Conservation (phyloP, 2,888 invertebrate genomes). For the Drosophila lacicola region DNA sequence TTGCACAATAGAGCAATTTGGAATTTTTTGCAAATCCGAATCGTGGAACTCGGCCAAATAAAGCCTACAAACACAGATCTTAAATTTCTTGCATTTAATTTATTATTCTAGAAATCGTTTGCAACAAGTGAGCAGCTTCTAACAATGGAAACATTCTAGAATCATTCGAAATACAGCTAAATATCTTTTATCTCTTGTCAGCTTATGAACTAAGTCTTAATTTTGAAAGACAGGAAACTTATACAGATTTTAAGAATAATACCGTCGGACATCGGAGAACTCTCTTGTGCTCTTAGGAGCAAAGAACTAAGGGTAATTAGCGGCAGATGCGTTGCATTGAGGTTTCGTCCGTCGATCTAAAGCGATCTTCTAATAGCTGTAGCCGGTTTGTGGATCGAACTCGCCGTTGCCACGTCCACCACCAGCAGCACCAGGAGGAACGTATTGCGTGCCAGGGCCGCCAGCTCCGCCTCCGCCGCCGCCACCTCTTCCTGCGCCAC, state of each 20-base stretch:
- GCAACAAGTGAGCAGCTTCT: slow-evolving; percentile 6
- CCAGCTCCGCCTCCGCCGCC: slow-evolving; percentile 35
- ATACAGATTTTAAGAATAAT: slow-evolving; percentile 36
- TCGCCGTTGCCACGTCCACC: slow-evolving; percentile 84
- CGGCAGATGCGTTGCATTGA: slow-evolving; percentile 69
- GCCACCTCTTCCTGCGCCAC: slow-evolving; percentile 26
- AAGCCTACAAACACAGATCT: too few species aligned
- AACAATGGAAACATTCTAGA: slow-evolving; percentile 10
- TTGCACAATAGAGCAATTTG: too few species aligned
- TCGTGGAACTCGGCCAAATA: too few species aligned
- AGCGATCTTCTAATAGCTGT: slow-evolving; percentile 84
- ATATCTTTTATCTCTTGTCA: slow-evolving; percentile 10
- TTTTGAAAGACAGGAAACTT: slow-evolving; percentile 35
- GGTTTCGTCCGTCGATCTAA: slow-evolving; percentile 41
- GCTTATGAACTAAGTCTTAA: slow-evolving; percentile 38
- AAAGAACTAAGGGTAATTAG: slow-evolving; percentile 65
- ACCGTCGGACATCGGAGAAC: slow-evolving; percentile 9
- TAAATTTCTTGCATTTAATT: slow-evolving; percentile 21
- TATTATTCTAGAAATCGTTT: slow-evolving; percentile 23
- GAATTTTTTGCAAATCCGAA: too few species aligned
- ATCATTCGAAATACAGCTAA: slow-evolving; percentile 31
- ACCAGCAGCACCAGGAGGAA: slow-evolving; percentile 59
- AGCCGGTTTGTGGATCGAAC: slow-evolving; percentile 85
- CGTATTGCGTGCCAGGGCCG: slow-evolving; percentile 69
- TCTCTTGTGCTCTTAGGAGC: slow-evolving; percentile 1